These are phyloP conservation scores for Cyprinella venusta DNA, from an alignment of 2,797 vertebrate species.

Conservation along the genomic window DNA sequence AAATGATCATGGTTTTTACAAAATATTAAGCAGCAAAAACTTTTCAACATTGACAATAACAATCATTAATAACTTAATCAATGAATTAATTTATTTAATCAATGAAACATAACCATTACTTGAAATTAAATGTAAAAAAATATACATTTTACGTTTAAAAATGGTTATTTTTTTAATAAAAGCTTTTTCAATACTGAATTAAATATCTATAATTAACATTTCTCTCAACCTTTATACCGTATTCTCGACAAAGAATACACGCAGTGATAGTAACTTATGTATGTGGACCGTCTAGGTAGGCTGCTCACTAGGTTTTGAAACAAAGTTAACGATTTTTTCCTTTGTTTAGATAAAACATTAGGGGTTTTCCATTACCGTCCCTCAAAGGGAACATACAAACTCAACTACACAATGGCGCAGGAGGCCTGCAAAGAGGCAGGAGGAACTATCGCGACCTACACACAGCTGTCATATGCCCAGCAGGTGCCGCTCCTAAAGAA, in stretches of 20 bases:
- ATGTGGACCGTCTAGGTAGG: conserved; percentile 57
- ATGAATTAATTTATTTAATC: not conserved
- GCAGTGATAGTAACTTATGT: not conserved
- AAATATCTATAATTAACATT: not conserved
- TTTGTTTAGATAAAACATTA: conserved; percentile 77
- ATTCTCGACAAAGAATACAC: not conserved
- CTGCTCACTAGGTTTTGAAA: not conserved
- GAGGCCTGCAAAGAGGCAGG: conserved; percentile 78
- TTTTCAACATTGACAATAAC: not conserved
- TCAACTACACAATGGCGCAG: conserved; percentile 81
- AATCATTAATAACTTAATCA: not conserved
- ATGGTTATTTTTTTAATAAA: not conserved
- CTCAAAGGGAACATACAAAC: conserved; percentile 81
- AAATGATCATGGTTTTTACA: not conserved
- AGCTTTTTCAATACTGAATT: not conserved
- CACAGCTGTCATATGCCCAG: conserved; percentile 89
- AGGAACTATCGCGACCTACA: conserved; percentile 82
- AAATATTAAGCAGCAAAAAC: not conserved
- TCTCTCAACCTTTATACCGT: not conserved
- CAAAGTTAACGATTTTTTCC: not conserved
- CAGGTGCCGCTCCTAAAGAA: conserved; percentile 77
- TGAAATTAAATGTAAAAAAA: not conserved
- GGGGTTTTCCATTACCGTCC: conserved; percentile 90
- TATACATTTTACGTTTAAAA: not conserved
- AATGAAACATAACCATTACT: not conserved